phyloP scores from a whole-genome alignment of 2,888 invertebrate species.

The Chloromyia formosa region DNA sequence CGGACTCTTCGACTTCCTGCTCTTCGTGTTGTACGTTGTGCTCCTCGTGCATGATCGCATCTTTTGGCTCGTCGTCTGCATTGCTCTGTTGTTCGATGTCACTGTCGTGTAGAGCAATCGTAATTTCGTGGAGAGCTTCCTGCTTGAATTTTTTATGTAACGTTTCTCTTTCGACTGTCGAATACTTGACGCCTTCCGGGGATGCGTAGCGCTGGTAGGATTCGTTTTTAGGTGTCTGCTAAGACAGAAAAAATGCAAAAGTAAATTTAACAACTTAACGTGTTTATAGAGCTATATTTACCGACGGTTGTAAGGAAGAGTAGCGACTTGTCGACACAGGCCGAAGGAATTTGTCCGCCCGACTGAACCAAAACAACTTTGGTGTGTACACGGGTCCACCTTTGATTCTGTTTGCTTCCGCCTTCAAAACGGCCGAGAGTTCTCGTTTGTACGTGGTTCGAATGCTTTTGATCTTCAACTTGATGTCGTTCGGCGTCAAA shows the following conservation, averaged over 20 bases:
- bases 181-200: not conserved
- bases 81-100: conserved; percentile 43
- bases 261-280: too few relatives aligned
- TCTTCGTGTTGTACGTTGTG: not conserved
- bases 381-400: conserved; percentile 54
- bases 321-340: conserved; percentile 54
- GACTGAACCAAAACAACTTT: conserved; percentile 58
- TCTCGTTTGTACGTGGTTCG: conserved; percentile 61
- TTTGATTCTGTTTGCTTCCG: conserved; percentile 46
- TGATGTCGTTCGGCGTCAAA: conserved; percentile 57
- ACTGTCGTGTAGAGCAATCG: conserved; percentile 45
- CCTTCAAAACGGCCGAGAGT: conserved; percentile 55
- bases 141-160: conserved; percentile 45
- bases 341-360: conserved; percentile 57
- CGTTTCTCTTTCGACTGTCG: too few relatives aligned
- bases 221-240: too few relatives aligned
- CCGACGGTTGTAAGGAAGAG: not conserved
- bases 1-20: not conserved
- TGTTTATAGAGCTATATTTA: not conserved
- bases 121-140: conserved; percentile 46
- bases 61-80: conserved; percentile 32
- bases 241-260: too few relatives aligned
- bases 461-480: conserved; percentile 62
- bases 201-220: not conserved
- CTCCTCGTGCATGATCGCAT: not conserved